Evolutionary conservation across 2,888 invertebrate genomes (phyloP).

Genomic region (Merodon equestris): DNA sequence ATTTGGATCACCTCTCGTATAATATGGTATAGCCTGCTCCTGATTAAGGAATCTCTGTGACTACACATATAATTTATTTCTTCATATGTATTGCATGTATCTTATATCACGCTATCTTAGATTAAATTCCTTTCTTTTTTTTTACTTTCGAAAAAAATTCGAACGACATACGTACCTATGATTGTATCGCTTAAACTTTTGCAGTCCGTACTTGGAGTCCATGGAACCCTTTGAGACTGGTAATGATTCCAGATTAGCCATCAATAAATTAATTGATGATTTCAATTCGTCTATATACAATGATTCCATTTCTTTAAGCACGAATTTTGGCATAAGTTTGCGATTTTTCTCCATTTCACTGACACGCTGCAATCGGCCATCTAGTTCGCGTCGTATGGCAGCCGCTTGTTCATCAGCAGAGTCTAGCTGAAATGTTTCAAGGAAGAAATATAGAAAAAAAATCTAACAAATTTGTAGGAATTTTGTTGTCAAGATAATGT

Average conservation of each 20-base stretch:
- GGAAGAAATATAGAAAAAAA: neutral
- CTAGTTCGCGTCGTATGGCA: slow-evolving; percentile 98
- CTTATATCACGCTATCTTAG: too few relatives aligned
- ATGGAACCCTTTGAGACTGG: slow-evolving; percentile 99
- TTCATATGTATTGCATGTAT: too few relatives aligned
- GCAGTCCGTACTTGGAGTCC: slow-evolving; percentile 97
- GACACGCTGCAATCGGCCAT: slow-evolving; percentile 97
- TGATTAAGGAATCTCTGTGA: too few relatives aligned
- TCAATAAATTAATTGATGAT: slow-evolving; percentile 97
- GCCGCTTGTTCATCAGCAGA: slow-evolving; percentile 99
- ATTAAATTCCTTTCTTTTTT: too few relatives aligned
- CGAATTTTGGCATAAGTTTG: slow-evolving; percentile 99
- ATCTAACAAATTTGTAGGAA: too few relatives aligned
- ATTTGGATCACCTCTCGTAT: too few relatives aligned
- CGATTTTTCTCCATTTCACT: slow-evolving; percentile 99
- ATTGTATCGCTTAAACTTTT: slow-evolving; percentile 98
- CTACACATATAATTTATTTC: too few relatives aligned
- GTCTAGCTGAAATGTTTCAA: slow-evolving; percentile 86
- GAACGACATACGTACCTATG: slow-evolving; percentile 85
- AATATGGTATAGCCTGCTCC: too few relatives aligned
- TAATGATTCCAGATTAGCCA: slow-evolving; percentile 99
- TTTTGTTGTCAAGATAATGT: too few relatives aligned
- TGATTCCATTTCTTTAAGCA: slow-evolving; percentile 99
- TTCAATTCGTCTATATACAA: slow-evolving; percentile 99
- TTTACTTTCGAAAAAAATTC: too few relatives aligned